Evolutionary conservation across 2,797 vertebrate genomes (phyloP).

Genomic region (Chrysolophus pictus): DNA sequence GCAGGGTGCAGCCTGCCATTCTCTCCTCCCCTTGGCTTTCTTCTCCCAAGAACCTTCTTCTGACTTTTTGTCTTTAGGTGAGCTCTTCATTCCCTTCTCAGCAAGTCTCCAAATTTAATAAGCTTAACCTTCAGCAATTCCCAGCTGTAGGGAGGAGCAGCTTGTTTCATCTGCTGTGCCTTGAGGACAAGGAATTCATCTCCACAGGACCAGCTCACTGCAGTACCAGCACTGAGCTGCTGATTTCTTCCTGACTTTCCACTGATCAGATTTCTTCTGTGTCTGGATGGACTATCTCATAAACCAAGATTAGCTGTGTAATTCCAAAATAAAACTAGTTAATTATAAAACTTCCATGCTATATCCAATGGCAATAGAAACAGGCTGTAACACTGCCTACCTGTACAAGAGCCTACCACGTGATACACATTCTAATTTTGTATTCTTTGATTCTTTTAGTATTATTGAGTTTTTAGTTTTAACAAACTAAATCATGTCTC

Average conservation of each 20-base stretch:
- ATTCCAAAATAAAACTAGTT: background rate
- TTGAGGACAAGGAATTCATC: background rate
- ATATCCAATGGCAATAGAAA: background rate
- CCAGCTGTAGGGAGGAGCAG: background rate
- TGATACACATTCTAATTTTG: background rate
- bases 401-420: background rate
- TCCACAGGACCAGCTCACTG: background rate
- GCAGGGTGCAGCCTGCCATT: background rate
- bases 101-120: background rate
- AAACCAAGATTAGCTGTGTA: background rate
- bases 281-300: background rate
- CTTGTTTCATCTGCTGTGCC: background rate
- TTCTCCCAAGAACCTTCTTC: background rate
- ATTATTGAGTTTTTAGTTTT: too few species aligned
- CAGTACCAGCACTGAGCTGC: background rate
- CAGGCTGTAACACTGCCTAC: background rate
- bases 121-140: constrained; percentile 22
- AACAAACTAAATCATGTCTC: background rate
- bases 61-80: background rate
- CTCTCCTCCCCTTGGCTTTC: background rate
- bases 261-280: background rate
- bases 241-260: background rate
- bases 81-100: constrained; percentile 2
- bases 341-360: background rate
- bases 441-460: background rate